Evolutionary conservation across 1,140 invertebrate species (phyloP).

Genomic region (Pseudomyrmex dendroicus): DNA sequence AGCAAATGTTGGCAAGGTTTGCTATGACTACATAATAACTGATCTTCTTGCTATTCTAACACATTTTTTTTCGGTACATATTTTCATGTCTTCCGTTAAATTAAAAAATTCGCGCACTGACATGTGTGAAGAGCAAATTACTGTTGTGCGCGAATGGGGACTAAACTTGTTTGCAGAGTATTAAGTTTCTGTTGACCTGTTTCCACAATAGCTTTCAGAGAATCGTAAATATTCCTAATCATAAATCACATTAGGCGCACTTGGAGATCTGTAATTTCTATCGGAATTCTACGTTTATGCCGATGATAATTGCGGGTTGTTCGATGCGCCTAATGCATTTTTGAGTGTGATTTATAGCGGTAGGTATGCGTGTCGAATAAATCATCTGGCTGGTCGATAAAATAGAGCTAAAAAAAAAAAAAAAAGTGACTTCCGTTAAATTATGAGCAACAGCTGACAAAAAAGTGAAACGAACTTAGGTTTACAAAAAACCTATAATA

Average conservation of each 20-base stretch:
- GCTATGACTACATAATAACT: no score
- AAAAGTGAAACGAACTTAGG: neutral
- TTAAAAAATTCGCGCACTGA: constrained; percentile 15
- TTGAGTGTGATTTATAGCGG: constrained; percentile 2
- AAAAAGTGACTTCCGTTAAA: neutral
- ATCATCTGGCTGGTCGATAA: neutral
- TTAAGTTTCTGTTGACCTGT: constrained; percentile 33
- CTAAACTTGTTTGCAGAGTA: neutral
- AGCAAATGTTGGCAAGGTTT: no score
- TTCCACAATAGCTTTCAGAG: neutral
- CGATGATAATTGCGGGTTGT: constrained; percentile 18
- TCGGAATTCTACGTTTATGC: neutral
- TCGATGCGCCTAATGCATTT: constrained; percentile 15
- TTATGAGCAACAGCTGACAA: neutral
- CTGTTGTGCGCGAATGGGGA: neutral
- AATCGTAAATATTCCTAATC: constrained; percentile 40
- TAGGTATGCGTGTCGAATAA: neutral
- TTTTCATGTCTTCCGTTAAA: neutral
- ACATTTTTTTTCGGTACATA: neutral
- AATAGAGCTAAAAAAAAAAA: no score
- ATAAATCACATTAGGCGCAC: constrained; percentile 42
- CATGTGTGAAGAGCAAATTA: neutral
- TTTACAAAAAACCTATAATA: neutral
- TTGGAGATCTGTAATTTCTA: constrained; percentile 2
- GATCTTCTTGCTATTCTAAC: no score